phyloP scores from a whole-genome alignment of 2,113 vertebrate genomes.

The Myotis davidii region DNA sequence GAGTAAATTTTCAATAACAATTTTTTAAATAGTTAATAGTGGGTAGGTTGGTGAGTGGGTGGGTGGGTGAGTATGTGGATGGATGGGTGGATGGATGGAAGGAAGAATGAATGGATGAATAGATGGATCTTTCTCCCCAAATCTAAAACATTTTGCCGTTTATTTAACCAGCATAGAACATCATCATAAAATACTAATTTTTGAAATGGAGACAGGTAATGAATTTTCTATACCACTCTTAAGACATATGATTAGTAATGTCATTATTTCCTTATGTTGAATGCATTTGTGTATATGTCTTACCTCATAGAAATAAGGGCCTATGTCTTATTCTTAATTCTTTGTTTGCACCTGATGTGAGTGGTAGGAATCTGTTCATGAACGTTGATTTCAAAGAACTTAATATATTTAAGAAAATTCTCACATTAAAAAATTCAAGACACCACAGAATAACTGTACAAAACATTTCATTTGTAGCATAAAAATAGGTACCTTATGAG shows the following conservation, averaged over 20 bases:
- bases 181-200: neutral
- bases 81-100: neutral
- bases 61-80: neutral
- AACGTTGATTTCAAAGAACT: neutral
- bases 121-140: neutral
- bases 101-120: neutral
- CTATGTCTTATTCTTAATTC: neutral
- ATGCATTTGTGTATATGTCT: neutral
- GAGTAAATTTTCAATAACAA: neutral
- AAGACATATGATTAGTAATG: neutral
- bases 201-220: neutral
- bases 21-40: neutral
- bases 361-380: neutral
- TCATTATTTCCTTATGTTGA: neutral
- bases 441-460: neutral
- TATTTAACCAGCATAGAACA: neutral
- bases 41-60: neutral
- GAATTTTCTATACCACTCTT: neutral
- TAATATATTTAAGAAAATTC: neutral
- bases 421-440: slow-evolving; percentile 9
- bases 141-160: neutral
- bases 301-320: neutral
- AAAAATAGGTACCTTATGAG: neutral
- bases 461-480: neutral
- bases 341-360: neutral